Conservation (phyloP, 2,797 vertebrate genomes). For the Acropternis orthonyx region DNA sequence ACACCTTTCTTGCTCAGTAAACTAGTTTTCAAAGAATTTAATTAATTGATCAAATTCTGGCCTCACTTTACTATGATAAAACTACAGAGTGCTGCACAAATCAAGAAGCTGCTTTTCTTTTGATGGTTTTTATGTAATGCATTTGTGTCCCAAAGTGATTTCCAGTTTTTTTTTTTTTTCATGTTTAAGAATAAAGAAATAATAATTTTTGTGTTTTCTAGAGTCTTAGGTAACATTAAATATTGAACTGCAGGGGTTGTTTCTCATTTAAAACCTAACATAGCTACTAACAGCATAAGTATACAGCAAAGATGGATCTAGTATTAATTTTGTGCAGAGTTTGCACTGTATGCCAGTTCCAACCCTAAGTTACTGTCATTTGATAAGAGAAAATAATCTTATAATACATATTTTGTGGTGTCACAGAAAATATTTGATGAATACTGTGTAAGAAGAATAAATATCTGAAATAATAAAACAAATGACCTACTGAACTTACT, state of each 20-base stretch:
- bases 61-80: not conserved
- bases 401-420: conserved; percentile 4
- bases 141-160: not conserved
- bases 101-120: not conserved
- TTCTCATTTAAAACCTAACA: conserved; percentile 8
- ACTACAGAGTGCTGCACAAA: not conserved
- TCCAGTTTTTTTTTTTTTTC: not conserved
- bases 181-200: not conserved
- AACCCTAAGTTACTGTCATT: conserved; percentile 38
- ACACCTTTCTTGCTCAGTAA: not conserved
- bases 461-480: conserved; percentile 1
- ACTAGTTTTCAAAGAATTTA: not conserved
- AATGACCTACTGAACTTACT: not conserved
- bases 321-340: not conserved
- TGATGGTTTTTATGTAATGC: not conserved
- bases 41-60: not conserved
- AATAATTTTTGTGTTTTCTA: not conserved
- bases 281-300: not conserved
- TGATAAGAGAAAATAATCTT: conserved; percentile 39
- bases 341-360: not conserved
- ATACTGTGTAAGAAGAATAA: conserved; percentile 13
- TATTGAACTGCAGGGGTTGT: not conserved
- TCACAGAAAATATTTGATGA: conserved; percentile 45
- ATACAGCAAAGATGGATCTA: not conserved
- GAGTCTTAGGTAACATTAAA: not conserved